Base-by-base conservation (phyloP, 2,888 invertebrate genomes). In the Melinaea menophilus region DNA sequence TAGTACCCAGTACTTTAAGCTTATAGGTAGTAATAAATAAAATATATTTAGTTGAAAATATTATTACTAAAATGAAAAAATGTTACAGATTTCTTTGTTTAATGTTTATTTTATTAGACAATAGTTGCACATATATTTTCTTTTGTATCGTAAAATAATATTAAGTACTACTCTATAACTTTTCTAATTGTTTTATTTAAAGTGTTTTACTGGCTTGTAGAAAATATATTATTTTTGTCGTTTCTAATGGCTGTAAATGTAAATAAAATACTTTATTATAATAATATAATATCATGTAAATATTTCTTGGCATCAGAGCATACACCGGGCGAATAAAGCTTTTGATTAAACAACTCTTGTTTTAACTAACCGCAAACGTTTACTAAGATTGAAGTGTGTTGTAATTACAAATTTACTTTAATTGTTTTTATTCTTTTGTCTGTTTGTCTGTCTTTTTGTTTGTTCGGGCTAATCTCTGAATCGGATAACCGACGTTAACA, bases 301-400 rank as follows among this genome's bases (percentile, higher is more conserved):
- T 77, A 75, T 68, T 69, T 71, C 64, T 68, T 56, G 69, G 62
- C 63, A 66, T 69, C 62, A 47, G 59, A 64, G 68, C 69, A 68
- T 62, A 63, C 64, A 84, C 84, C 86, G 80, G 81, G 84, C 79
- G 81, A 89, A 86, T 87, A 88, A 88, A 88, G 88, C 88, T 88
- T 88, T 79, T 84, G 84, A 86, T 81, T 61, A 67, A 66, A 77
- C 73, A 70, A 63, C 61, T 67, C 67, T 61, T 73, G 71, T 74
- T 68, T 71, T 79, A 77, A 31, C 22, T 22, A 9, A 22, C 22
- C 22, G 22, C 2, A 4, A 22, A 7, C 22, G 22, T 9, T 5
- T 7, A 13, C 2, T 9, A 5, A 48, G 22, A 22, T 22, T 22
- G 22, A 22, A 22, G 22, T 22, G 22, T 22, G 22, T 22, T 22